Evolutionary conservation across 2,797 vertebrate genomes (phyloP), one percentile per base, ranked within the genome.

Genomic region (Argya squamiceps): DNA sequence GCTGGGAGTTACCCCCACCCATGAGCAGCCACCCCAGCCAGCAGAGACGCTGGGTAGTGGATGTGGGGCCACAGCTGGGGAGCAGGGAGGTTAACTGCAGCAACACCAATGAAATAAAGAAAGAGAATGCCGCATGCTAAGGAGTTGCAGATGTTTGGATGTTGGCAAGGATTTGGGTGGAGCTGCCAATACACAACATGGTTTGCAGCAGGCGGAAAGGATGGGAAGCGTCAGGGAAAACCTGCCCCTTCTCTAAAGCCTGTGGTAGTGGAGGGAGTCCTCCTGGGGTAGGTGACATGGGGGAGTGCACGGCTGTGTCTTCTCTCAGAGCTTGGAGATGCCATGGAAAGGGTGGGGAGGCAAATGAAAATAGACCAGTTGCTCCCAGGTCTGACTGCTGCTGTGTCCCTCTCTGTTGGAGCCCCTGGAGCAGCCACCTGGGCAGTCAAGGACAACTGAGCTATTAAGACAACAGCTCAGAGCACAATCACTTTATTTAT

Each of bases 91-190:
- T 87, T 89, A 70, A 92, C 73, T 94, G 64, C 82, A 93, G 71
- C 68, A 77, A 36, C 58, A 53, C 56, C 77, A 89, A 4, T 37
- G 75, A 77, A 53, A 77, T 53, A 62, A 82, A 84, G 84, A 44
- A 49, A 89, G 83, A 73, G 88, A 95, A 92, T 88, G 49, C 75
- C 0, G 19, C 49, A 29, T 24, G 32, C 88, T 96, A 95, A 97
- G 73, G 88, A 77, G 52, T 67, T 95, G 90, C 94, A 95, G 95
- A 92, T 95, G 96, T 95, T 92, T 89, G 90, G 76, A 90, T 2
- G 36, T 69, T 88, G 94, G 89, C 76, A 84, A 82, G 67, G 71
- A 55, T 89, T 70, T 88, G 89, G 46, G 73, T 88, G 92, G 75
- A 93, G 87, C 60, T 87, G 94, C 74, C 63, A 89, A 79, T 67